Conservation (phyloP, 2,113 vertebrate genomes). For the Harpagus bidentatus region DNA sequence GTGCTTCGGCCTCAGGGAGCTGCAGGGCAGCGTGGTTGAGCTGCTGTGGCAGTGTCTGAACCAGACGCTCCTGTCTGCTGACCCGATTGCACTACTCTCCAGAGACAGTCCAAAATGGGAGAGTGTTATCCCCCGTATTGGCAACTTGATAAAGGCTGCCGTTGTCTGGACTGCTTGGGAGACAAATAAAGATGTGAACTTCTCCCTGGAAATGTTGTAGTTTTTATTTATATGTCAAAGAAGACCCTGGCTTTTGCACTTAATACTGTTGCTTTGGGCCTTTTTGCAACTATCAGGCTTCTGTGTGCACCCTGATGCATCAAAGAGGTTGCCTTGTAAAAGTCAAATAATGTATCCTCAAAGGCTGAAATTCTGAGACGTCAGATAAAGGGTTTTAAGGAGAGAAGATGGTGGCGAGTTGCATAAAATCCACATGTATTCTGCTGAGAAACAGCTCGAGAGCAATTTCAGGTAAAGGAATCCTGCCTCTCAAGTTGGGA, state of each 20-base stretch:
- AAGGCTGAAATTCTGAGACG: not conserved
- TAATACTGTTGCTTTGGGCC: not conserved
- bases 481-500: not conserved
- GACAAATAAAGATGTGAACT: not conserved
- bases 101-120: not conserved
- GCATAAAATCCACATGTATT: not conserved
- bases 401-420: not conserved
- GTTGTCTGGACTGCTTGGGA: not conserved
- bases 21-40: not conserved
- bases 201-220: not conserved
- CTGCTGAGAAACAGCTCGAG: not conserved
- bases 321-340: not conserved
- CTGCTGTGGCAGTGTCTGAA: rapidly evolving
- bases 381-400: not conserved
- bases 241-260: not conserved
- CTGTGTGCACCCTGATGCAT: not conserved
- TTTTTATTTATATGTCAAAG: not conserved
- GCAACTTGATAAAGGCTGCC: not conserved
- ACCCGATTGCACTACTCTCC: not conserved
- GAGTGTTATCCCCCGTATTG: not conserved
- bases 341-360: not conserved
- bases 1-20: not conserved
- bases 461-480: slow-evolving; percentile 10
- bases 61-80: not conserved
- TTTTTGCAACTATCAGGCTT: not conserved